These are phyloP conservation scores for Tupaia chinensis DNA, from an alignment of 2,113 vertebrate genomes.

Conservation along the genomic window DNA sequence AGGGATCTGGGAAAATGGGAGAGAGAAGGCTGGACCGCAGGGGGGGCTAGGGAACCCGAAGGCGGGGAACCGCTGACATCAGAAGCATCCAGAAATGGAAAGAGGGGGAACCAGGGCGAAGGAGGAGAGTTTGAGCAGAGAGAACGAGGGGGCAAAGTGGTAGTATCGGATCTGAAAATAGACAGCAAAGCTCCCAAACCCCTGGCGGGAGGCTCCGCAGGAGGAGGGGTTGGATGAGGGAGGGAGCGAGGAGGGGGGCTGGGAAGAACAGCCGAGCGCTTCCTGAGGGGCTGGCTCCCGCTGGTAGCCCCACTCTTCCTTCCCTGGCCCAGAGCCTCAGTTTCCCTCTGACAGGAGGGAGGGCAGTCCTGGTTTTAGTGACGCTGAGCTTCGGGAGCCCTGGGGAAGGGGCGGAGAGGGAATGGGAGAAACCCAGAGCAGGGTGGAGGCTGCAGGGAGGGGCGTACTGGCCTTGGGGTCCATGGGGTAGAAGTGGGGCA, in stretches of 20 bases:
- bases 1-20: conserved; percentile 22
- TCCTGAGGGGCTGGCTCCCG: not conserved
- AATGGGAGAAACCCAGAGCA: not conserved
- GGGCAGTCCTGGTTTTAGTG: not conserved
- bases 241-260: not conserved
- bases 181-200: conserved; percentile 40
- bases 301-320: not conserved
- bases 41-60: conserved; percentile 52
- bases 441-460: not conserved
- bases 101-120: conserved; percentile 57
- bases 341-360: conserved; percentile 2
- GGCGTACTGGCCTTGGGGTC: not conserved
- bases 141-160: conserved; percentile 71
- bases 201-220: not conserved
- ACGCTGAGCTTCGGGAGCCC: not conserved
- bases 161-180: conserved; percentile 80
- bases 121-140: conserved; percentile 69
- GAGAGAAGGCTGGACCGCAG: conserved; percentile 72
- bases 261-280: not conserved
- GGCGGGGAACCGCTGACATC: conserved; percentile 50
- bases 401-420: not conserved
- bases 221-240: not conserved
- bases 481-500: not conserved
- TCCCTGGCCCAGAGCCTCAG: conserved; percentile 46
- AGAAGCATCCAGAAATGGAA: conserved; percentile 81